A percentile compares a stretch with the other conserved stretches of the same genome.
Evolutionary conservation across 2,113 vertebrate species (phyloP).

Genomic region (Channa argus): DNA sequence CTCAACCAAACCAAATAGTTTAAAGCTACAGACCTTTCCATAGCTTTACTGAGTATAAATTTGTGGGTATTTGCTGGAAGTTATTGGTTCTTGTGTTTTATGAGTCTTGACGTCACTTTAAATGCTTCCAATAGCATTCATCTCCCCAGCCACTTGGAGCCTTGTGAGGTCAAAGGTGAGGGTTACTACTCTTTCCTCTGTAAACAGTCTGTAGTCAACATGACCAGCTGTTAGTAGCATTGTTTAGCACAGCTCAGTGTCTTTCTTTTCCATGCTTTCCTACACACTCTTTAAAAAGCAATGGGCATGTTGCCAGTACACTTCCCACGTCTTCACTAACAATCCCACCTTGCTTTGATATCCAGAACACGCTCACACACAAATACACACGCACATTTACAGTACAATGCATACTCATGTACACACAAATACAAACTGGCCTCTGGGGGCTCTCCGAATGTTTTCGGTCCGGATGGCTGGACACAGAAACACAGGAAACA

Average conservation of each 20-base stretch:
- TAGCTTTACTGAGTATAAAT: too few species aligned
- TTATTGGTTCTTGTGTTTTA: too few species aligned
- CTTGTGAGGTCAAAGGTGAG: slow-evolving; percentile 51
- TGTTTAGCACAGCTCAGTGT: slow-evolving; percentile 41
- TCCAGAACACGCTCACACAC: slow-evolving; percentile 17
- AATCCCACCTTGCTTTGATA: slow-evolving; percentile 23
- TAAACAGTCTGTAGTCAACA: slow-evolving; percentile 38
- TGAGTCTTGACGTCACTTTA: too few species aligned
- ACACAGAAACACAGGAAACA: slow-evolving; percentile 76
- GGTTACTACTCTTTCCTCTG: slow-evolving; percentile 39
- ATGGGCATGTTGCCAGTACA: slow-evolving; percentile 46
- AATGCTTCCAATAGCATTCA: too few species aligned
- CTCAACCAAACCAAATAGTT: too few species aligned
- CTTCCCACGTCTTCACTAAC: slow-evolving; percentile 48
- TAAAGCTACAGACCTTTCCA: too few species aligned
- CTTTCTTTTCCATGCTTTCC: slow-evolving; percentile 49
- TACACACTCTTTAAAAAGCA: slow-evolving; percentile 56
- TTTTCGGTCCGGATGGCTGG: slow-evolving; percentile 70
- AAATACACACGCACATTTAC: slow-evolving; percentile 1
- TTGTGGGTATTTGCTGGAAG: too few species aligned
- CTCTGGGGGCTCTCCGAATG: slow-evolving; percentile 68
- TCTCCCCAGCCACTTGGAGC: background rate
- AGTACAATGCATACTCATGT: slow-evolving; percentile 14
- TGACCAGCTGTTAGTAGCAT: slow-evolving; percentile 44
- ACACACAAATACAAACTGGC: slow-evolving; percentile 44